A percentile compares a stretch with the other conserved stretches of the same genome.
phyloP scores from a whole-genome alignment of 2,797 vertebrate genomes.

The Spinibarbus caldwelli region DNA sequence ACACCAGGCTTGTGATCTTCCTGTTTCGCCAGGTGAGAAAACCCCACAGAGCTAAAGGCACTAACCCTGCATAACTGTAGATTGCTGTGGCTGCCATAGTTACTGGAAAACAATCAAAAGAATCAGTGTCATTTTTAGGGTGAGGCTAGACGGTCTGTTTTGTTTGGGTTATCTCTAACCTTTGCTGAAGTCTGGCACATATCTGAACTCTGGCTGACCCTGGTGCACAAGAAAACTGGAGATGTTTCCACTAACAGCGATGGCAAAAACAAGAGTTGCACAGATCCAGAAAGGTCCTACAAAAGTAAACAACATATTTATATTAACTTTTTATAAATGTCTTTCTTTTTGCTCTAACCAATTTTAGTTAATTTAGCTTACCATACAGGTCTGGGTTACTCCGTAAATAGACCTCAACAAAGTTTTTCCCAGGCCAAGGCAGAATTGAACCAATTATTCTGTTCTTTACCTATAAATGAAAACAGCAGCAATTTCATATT shows the following conservation, averaged over 20 bases:
- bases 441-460: constrained; percentile 93
- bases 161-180: constrained; percentile 72
- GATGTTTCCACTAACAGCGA: constrained; percentile 95
- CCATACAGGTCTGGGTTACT: constrained; percentile 97
- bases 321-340: neutral
- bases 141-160: neutral
- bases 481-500: neutral
- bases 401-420: constrained; percentile 89
- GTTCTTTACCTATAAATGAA: constrained; percentile 84
- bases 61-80: constrained; percentile 93
- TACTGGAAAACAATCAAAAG: constrained; percentile 75
- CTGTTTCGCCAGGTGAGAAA: constrained; percentile 94
- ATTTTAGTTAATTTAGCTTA: constrained; percentile 65
- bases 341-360: neutral
- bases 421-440: constrained; percentile 94
- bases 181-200: constrained; percentile 94
- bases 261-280: constrained; percentile 93
- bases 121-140: neutral
- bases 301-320: constrained; percentile 30
- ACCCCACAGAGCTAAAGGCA: constrained; percentile 95
- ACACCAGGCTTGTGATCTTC: constrained; percentile 90
- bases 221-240: constrained; percentile 86
- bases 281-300: constrained; percentile 99
- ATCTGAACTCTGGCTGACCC: constrained; percentile 83
- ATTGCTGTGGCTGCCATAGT: constrained; percentile 93